Evolutionary conservation across 1,140 invertebrate genomes (phyloP).

Genomic region (Drosophila simulans): DNA sequence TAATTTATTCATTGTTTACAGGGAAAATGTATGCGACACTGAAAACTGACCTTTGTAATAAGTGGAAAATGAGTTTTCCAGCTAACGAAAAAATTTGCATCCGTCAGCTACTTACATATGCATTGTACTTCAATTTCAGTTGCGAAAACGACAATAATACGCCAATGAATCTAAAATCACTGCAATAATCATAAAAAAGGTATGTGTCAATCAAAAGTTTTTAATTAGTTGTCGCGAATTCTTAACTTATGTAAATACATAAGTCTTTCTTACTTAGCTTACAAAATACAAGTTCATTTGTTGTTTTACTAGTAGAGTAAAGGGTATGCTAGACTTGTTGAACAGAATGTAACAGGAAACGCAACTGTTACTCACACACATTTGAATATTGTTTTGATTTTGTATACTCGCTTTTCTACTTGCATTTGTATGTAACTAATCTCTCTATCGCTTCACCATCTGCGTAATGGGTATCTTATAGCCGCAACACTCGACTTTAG

Average conservation of each 20-base stretch:
- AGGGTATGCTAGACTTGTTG: too few species aligned
- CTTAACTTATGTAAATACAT: neutral
- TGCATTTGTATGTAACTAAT: too few species aligned
- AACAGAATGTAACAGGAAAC: too few species aligned
- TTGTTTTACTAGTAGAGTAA: too few species aligned
- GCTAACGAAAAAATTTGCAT: neutral
- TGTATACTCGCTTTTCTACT: too few species aligned
- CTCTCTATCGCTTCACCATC: too few species aligned
- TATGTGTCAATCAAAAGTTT: neutral
- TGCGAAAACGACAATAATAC: neutral
- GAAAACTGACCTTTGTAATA: conserved; percentile 17
- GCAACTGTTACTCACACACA: too few species aligned
- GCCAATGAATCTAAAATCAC: conserved; percentile 4
- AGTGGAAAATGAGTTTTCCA: neutral
- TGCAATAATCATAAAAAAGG: conserved; percentile 11
- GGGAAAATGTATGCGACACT: conserved; percentile 1
- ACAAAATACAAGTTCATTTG: too few species aligned
- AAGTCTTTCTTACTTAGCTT: too few species aligned
- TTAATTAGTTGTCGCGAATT: neutral
- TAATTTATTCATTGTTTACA: conserved; percentile 19
- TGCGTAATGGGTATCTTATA: too few species aligned
- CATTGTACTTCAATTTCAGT: conserved; percentile 14
- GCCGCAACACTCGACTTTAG: too few species aligned
- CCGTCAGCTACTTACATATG: neutral
- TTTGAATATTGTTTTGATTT: too few species aligned